Conservation (phyloP, 2,113 vertebrate species). For the Sciurus niger region DNA sequence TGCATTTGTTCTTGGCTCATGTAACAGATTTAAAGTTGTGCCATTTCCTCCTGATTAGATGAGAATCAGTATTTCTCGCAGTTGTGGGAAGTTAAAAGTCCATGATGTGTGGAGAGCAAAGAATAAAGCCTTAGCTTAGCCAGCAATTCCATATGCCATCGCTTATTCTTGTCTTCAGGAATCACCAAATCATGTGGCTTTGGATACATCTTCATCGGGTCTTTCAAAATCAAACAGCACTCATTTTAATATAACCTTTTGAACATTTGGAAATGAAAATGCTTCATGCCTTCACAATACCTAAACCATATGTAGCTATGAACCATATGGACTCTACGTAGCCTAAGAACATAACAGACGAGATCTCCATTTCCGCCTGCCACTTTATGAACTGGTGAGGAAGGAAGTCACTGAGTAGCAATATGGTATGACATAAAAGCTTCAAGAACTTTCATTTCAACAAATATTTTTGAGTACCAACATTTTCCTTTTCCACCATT, state of each 20-base stretch:
- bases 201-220: neutral
- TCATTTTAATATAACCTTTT: conserved; percentile 50
- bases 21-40: conserved; percentile 23
- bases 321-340: neutral
- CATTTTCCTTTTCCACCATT: conserved; percentile 31
- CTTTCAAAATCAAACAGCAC: conserved; percentile 60
- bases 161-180: conserved; percentile 5
- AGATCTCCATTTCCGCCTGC: neutral
- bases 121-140: neutral
- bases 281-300: neutral
- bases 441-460: conserved; percentile 17
- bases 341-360: neutral
- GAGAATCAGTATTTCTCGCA: neutral
- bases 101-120: neutral
- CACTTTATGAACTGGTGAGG: neutral
- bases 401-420: neutral
- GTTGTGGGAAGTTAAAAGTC: neutral
- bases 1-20: conserved; percentile 45
- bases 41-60: conserved; percentile 43
- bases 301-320: neutral
- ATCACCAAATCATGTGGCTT: neutral
- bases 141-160: neutral
- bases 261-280: conserved; percentile 36
- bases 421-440: neutral
- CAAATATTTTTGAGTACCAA: neutral